Evolutionary conservation across 2,113 vertebrate genomes (phyloP).

Genomic region (Calypte anna): DNA sequence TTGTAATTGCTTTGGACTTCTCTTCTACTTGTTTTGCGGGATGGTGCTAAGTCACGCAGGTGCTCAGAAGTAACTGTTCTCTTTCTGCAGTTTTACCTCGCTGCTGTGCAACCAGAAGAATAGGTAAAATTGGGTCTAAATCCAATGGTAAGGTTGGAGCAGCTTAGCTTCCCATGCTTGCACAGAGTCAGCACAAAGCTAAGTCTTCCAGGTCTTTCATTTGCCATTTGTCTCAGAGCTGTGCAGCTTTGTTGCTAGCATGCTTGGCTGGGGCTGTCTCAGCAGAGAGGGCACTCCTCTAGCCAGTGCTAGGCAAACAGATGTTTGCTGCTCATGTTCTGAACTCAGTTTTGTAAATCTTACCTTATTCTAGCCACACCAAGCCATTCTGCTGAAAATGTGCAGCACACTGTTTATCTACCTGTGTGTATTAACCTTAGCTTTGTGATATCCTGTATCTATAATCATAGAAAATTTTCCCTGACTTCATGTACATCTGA

Average conservation of each 20-base stretch:
- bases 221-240: background rate
- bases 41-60: background rate
- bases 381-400: background rate
- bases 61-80: background rate
- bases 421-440: background rate
- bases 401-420: background rate
- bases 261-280: background rate
- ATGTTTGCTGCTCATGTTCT: background rate
- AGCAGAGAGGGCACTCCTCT: background rate
- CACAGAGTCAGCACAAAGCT: background rate
- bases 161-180: background rate
- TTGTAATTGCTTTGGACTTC: background rate
- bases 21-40: background rate
- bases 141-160: background rate
- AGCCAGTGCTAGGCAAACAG: background rate
- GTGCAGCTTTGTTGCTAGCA: background rate
- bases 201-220: background rate
- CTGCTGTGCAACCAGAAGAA: background rate
- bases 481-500: accelerated
- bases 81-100: background rate
- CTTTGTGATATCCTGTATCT: background rate
- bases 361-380: background rate
- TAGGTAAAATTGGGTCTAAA: background rate
- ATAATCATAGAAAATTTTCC: background rate
- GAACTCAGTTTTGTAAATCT: background rate